Base-by-base conservation (phyloP, 2,113 vertebrate genomes). In the Edolisoma coerulescens region DNA sequence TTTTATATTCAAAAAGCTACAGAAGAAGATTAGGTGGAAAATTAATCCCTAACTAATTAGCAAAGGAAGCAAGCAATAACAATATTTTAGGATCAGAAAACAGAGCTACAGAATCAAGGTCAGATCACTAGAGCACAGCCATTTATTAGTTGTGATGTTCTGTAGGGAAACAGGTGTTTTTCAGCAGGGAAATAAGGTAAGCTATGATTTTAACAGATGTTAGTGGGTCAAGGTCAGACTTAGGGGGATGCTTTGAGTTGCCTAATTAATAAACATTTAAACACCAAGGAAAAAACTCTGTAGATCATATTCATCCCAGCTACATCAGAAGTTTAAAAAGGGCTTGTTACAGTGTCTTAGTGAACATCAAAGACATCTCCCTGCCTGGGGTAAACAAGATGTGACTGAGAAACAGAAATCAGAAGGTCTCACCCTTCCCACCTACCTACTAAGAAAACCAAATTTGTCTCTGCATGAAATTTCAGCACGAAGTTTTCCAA, bases 11-110 rank as follows among this genome's bases (percentile, higher is more conserved):
- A 93, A 78, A 64, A 65, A 88, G 49, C 83, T 87, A 84, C 83
- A 94, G 69, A 84, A 79, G 76, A 16, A 47, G 84, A 92, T 94
- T 96, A 96, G 91, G 75, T 94, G 50, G 83, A 74, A 95, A 92
- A 92, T 96, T 89, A 93, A 91, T 95, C 63, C 69, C 45, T 84
- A 90, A 93, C n/a, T 89, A 90, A 94, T 86, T 90, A 89, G 56
- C 71, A 63, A 71, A 90, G 44, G 61, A 94, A 93, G 44, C 11
- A 89, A 92, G 65, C 18, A 54, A 81, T 89, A 60, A 4, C 61
- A 84, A 53, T 64, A 64, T 71, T 94, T 89, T 75, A 87, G 57
- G 65, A 84, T 70, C 39, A 54, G 71, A 95, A 85, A 93, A 65
- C 41, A 65, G 67, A 91, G 56, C 52, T 84, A 49, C 65, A 82